Evolutionary conservation across 1,140 invertebrate genomes (phyloP), one percentile per base, ranked within the genome.

Genomic region (Scaptomyza graminum): DNA sequence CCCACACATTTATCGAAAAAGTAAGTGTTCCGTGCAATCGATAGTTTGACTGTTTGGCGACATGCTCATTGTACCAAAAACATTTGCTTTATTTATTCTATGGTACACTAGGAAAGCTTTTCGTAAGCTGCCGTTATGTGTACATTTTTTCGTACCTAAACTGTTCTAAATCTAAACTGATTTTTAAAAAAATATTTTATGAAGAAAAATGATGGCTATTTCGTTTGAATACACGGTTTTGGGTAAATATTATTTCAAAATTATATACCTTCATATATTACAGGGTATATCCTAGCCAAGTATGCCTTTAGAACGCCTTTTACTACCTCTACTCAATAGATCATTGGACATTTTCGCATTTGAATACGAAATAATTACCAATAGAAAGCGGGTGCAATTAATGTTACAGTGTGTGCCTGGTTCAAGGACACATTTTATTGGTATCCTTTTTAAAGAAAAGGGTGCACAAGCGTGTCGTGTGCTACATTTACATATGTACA

Each of bases 351-450:
- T 9, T 28, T 46, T 11, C 13, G 22, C 25, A 70, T 82, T 82
- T 77, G 43, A 71, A 59, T 71, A 25, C 47, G 7, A 44, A 31
- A 44, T 37, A 56, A 56, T 62, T 68, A n/a, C 55, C 12, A 49
- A 18, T 73, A 67, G 64, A 67, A 66, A 66, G 31, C 57, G 52
- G 46, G 41, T 66, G 37, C 44, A 66, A 16, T 28, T 57, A 67
- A 57, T 56, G 25, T 44, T 43, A 54, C 46, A 59, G 47, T 28
- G 47, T 28, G n/a, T 49, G 34, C 39, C 57, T 15, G 41, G 43
- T 63, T 74, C 79, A 82, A 82, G 79, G 79, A 41, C 65, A 75
- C n/a, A 22, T 44, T 18, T 34, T 61, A 78, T 83, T 83, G 65
- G 49, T 61, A 52, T 47, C 37, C 44, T 39, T 61, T 82, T 46